Evolutionary conservation across 2,797 vertebrate species (phyloP).

Genomic region (Hyperoplus immaculatus): DNA sequence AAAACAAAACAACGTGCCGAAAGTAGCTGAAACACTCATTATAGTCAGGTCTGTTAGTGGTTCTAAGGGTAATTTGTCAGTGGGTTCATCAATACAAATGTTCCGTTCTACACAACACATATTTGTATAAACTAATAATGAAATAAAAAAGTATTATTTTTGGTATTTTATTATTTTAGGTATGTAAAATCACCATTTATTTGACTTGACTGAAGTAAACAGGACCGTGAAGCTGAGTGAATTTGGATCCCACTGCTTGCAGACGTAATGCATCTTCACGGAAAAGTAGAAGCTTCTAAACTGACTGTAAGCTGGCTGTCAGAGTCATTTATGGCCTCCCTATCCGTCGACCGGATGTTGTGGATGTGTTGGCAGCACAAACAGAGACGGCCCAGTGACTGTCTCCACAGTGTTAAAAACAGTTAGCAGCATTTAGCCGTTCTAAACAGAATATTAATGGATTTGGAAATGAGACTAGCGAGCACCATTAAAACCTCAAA

Average conservation of each 20-base stretch:
- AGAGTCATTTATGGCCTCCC: slow-evolving; percentile 70
- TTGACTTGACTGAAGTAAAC: slow-evolving; percentile 29
- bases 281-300: slow-evolving; percentile 67
- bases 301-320: slow-evolving; percentile 76
- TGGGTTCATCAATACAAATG: background rate
- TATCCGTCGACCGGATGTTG: slow-evolving; percentile 75
- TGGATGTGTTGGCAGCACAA: slow-evolving; percentile 77
- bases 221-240: slow-evolving; percentile 40
- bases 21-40: background rate
- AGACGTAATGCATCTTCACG: slow-evolving; percentile 59
- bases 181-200: slow-evolving; percentile 8
- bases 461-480: slow-evolving; percentile 70
- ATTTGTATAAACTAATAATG: background rate
- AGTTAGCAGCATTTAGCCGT: slow-evolving; percentile 76
- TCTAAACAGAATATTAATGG: slow-evolving; percentile 82
- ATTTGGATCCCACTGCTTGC: slow-evolving; percentile 56
- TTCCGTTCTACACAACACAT: background rate
- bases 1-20: background rate
- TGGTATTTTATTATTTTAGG: slow-evolving; percentile 8
- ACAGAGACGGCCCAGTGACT: slow-evolving; percentile 68
- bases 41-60: background rate
- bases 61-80: background rate
- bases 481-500: slow-evolving; percentile 80
- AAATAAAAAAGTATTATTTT: background rate
- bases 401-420: slow-evolving; percentile 75